Percentiles rank a stretch among this genome's conserved stretches.
Conservation (phyloP, 2,113 vertebrate species). For the Brachypodius melanocephalos region DNA sequence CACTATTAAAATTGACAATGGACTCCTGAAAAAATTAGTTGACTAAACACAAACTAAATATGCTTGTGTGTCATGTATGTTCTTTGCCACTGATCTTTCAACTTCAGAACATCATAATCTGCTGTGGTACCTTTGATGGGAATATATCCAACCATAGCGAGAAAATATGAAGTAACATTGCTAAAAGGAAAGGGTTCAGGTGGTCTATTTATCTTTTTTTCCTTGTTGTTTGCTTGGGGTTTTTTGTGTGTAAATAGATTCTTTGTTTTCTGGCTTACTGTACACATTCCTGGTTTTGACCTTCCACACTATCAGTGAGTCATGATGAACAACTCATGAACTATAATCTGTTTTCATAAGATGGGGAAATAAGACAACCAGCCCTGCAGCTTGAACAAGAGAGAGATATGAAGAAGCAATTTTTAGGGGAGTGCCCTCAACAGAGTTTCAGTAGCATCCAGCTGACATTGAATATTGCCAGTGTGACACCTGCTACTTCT, state of each 20-base stretch:
- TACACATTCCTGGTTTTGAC: not conserved
- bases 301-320: not conserved
- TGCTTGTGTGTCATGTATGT: not conserved
- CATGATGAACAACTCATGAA: not conserved
- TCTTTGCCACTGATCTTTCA: not conserved
- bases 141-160: not conserved
- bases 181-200: not conserved
- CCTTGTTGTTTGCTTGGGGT: not conserved
- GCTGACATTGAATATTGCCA: not conserved
- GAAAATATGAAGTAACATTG: not conserved
- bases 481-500: not conserved
- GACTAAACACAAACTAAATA: not conserved
- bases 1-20: not conserved
- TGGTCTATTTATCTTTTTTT: not conserved
- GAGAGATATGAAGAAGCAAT: not conserved
- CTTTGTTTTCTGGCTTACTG: not conserved
- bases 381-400: not conserved
- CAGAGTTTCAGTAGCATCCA: not conserved
- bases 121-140: not conserved
- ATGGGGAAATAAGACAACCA: not conserved
- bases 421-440: not conserved
- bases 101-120: not conserved
- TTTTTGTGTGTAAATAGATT: not conserved
- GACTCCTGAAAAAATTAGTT: not conserved
- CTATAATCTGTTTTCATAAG: not conserved